A percentile compares a stretch with the other conserved stretches of the same genome.
Evolutionary conservation across 1,140 invertebrate genomes (phyloP).

Genomic region (Eubasilissa regina): DNA sequence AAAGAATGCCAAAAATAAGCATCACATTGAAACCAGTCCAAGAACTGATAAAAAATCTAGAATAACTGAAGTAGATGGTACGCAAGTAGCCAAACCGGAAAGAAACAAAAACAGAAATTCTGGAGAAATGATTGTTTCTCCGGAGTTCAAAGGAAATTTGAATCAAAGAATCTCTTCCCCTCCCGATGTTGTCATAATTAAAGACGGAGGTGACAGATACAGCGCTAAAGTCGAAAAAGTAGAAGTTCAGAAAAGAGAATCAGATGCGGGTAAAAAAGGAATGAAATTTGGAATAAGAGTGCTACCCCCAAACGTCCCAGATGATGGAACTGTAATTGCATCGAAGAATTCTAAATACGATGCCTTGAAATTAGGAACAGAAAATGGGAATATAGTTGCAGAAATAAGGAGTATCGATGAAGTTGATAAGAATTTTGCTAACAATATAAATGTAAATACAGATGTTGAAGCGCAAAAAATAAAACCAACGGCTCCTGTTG

Average conservation of each 20-base stretch:
- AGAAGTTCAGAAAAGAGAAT: slow-evolving; percentile 68
- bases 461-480: slow-evolving; percentile 66
- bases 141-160: neutral
- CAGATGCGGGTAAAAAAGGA: slow-evolving; percentile 70
- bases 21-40: slow-evolving; percentile 6
- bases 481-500: slow-evolving; percentile 65
- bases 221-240: slow-evolving; percentile 66
- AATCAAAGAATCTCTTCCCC: slow-evolving; percentile 46
- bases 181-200: slow-evolving; percentile 58
- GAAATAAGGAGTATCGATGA: slow-evolving; percentile 71
- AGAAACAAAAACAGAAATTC: slow-evolving; percentile 67
- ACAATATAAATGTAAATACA: slow-evolving; percentile 27
- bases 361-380: slow-evolving; percentile 66
- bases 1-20: slow-evolving; percentile 68
- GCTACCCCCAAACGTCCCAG: slow-evolving; percentile 72
- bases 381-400: slow-evolving; percentile 66
- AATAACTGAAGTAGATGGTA: slow-evolving; percentile 6
- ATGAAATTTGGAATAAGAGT: slow-evolving; percentile 83
- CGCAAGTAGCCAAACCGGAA: slow-evolving; percentile 64
- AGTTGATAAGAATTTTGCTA: slow-evolving; percentile 65
- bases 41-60: slow-evolving; percentile 12
- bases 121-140: slow-evolving; percentile 56
- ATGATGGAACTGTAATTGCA: slow-evolving; percentile 69
- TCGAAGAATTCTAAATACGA: slow-evolving; percentile 65
- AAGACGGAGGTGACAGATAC: slow-evolving; percentile 58